Conservation (phyloP, 2,888 invertebrate genomes). For the Campaea margaritaria region DNA sequence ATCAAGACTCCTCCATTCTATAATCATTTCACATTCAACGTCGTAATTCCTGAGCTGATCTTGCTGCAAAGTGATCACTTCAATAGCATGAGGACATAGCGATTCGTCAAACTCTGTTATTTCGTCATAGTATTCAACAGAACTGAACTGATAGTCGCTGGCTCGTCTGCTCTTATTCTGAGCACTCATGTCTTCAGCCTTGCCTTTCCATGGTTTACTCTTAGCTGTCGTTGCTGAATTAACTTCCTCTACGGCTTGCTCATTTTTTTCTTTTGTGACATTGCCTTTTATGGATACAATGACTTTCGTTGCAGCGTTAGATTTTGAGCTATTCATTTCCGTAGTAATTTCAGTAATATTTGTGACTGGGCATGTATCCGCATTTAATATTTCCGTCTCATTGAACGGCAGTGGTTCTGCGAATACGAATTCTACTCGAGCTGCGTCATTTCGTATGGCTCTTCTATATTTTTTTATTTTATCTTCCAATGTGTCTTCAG, state of each 20-base stretch:
- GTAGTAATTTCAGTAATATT: slow-evolving; percentile 22
- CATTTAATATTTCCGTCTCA: slow-evolving; percentile 43
- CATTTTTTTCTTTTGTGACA: slow-evolving; percentile 3
- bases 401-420: slow-evolving; percentile 53
- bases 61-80: slow-evolving; percentile 57
- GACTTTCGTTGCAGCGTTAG: slow-evolving; percentile 5
- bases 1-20: slow-evolving; percentile 66
- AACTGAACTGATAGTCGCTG: slow-evolving; percentile 70
- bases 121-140: slow-evolving; percentile 73
- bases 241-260: slow-evolving; percentile 9
- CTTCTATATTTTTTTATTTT: slow-evolving; percentile 55
- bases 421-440: slow-evolving; percentile 60
- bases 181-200: slow-evolving; percentile 35
- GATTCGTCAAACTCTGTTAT: slow-evolving; percentile 48
- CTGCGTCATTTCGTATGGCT: slow-evolving; percentile 57
- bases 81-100: slow-evolving; percentile 59
- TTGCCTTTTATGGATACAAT: not conserved
- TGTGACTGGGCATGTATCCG: slow-evolving; percentile 45
- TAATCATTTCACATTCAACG: slow-evolving; percentile 61
- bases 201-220: slow-evolving; percentile 14
- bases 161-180: slow-evolving; percentile 47
- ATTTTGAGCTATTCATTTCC: slow-evolving; percentile 4
- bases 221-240: slow-evolving; percentile 37
- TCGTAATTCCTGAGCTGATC: slow-evolving; percentile 66
- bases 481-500: slow-evolving; percentile 56